Conservation (phyloP, 1,140 invertebrate species). For the Drosophila repletoides region DNA sequence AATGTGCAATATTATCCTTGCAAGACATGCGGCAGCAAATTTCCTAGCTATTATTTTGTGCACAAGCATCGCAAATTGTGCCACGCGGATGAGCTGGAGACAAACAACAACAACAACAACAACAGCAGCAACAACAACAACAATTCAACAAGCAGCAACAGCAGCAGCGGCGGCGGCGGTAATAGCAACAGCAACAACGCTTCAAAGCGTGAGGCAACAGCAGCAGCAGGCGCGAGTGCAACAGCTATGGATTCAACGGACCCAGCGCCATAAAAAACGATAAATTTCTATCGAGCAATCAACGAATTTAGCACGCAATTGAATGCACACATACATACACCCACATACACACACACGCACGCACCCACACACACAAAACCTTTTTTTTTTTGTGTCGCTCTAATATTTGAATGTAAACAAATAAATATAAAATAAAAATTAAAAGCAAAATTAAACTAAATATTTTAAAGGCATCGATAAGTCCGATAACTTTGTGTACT, state of each 20-base stretch:
- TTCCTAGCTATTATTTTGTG: conserved; percentile 96
- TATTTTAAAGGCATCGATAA: not conserved
- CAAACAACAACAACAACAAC: conserved; percentile 11
- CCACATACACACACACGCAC: not conserved
- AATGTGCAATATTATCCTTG: conserved; percentile 96
- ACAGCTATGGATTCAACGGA: conserved; percentile 9
- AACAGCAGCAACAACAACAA: conserved; percentile 16
- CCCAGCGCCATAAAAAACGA: conserved; percentile 20
- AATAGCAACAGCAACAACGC: conserved; percentile 16
- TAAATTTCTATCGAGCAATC: conserved; percentile 10
- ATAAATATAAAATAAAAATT: conserved; percentile 14
- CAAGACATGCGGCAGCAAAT: conserved; percentile 95
- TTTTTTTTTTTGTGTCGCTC: conserved; percentile 30
- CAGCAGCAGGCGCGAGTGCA: conserved; percentile 9
- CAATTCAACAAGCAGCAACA: conserved; percentile 14
- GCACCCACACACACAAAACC: not conserved
- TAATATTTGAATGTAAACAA: conserved; percentile 21
- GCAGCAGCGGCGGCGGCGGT: conserved; percentile 17
- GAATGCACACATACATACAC: conserved; percentile 4
- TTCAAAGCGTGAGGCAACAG: conserved; percentile 26
- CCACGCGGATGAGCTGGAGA: conserved; percentile 86
- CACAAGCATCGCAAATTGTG: conserved; percentile 94
- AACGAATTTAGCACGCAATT: conserved; percentile 37
- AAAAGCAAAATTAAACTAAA: not conserved
- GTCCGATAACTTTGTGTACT: no score